Evolutionary conservation across 2,113 vertebrate species (phyloP).

Genomic region (Pseudonaja textilis): DNA sequence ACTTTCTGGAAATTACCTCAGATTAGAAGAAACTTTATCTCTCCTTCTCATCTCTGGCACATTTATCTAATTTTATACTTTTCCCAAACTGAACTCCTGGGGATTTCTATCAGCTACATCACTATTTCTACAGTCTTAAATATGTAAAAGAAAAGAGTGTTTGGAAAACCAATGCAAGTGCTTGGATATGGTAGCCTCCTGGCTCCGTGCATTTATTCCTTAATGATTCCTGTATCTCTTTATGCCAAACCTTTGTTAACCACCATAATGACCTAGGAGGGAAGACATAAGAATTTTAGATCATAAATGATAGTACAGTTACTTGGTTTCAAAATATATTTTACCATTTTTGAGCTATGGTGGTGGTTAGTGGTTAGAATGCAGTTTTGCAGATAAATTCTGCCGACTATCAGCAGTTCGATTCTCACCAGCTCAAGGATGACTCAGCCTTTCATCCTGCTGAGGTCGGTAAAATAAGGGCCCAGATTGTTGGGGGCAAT

Average conservation of each 20-base stretch:
- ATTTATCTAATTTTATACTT: not conserved
- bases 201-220: not conserved
- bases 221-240: not conserved
- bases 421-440: not conserved
- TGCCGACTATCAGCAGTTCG: not conserved
- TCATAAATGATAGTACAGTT: not conserved
- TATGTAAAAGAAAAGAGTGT: not conserved
- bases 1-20: not conserved
- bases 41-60: not conserved
- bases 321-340: not conserved
- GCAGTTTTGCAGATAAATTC: not conserved
- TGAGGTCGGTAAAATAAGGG: not conserved
- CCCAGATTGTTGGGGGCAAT: not conserved
- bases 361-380: not conserved
- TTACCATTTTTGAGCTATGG: not conserved
- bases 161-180: not conserved
- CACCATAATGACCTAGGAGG: not conserved
- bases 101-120: not conserved
- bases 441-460: not conserved
- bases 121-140: not conserved
- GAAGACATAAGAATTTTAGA: not conserved
- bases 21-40: not conserved
- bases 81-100: not conserved
- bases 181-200: not conserved
- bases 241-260: not conserved